These are phyloP conservation scores for Acrossocheilus wenchowensis DNA, from an alignment of 2,797 vertebrate species.

Conservation along the genomic window DNA sequence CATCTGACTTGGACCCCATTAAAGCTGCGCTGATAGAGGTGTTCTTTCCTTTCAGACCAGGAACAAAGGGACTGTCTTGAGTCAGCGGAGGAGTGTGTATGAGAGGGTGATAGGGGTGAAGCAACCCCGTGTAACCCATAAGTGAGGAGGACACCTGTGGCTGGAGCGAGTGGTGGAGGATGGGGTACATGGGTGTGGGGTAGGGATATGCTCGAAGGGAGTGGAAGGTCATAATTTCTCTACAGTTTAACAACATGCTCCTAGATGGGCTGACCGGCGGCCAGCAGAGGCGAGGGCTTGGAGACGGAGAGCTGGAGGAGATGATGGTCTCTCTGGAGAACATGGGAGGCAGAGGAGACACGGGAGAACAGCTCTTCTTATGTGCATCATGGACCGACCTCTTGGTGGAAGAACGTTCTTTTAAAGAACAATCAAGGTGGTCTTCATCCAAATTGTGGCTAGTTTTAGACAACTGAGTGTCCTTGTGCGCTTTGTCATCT, in stretches of 20 bases:
- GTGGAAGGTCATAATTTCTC: constrained; percentile 66
- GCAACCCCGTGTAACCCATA: constrained; percentile 62
- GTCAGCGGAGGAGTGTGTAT: constrained; percentile 56
- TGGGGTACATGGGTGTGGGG: constrained; percentile 68
- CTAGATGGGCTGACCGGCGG: constrained; percentile 66
- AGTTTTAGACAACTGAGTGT: background rate
- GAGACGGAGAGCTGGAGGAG: constrained; percentile 59
- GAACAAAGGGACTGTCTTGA: constrained; percentile 62
- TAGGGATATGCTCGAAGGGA: constrained; percentile 67
- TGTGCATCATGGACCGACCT: constrained; percentile 16
- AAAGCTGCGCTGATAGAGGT: constrained; percentile 54
- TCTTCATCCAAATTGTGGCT: background rate
- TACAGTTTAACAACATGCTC: constrained; percentile 69
- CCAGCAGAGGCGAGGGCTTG: constrained; percentile 67
- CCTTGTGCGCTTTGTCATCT: constrained; percentile 8
- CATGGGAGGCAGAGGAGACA: constrained; percentile 12
- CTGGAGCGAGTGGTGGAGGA: constrained; percentile 67
- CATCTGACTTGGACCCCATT: constrained; percentile 50
- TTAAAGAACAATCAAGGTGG: background rate
- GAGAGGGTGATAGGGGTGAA: constrained; percentile 64
- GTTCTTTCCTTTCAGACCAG: constrained; percentile 65
- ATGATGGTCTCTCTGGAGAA: constrained; percentile 67
- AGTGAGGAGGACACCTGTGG: constrained; percentile 64
- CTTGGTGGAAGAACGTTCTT: constrained; percentile 33
- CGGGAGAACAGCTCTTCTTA: constrained; percentile 60